A percentile compares a stretch with the other conserved stretches of the same genome.
phyloP scores from a whole-genome alignment of 53 echinoderm and acorn worm genomes.

The Echinarachnius parma region DNA sequence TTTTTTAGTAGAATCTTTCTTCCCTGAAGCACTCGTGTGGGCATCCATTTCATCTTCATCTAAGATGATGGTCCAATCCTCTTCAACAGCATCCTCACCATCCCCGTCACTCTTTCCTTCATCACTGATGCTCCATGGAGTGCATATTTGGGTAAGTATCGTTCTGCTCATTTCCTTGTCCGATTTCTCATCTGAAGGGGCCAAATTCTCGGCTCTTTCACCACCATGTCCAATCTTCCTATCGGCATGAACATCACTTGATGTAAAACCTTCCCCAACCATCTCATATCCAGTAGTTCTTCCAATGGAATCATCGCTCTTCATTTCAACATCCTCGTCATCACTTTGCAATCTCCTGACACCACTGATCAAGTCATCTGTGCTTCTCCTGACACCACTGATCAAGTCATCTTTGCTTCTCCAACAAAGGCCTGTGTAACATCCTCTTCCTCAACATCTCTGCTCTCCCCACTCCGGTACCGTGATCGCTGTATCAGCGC shows the following conservation, averaged over 20 bases:
- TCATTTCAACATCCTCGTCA: background rate
- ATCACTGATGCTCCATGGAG: constrained; percentile 3
- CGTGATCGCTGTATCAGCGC: constrained; percentile 1
- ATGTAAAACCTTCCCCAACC: background rate
- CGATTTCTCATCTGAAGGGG: constrained; percentile 14
- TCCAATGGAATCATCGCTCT: too few relatives aligned
- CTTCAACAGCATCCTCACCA: background rate
- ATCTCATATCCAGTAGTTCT: background rate
- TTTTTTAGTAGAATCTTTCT: too few relatives aligned
- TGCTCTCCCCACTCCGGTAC: background rate
- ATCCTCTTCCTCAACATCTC: too few relatives aligned
- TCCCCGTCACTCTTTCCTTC: background rate
- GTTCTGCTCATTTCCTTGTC: background rate
- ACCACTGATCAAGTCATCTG: background rate
- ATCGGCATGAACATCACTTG: background rate
- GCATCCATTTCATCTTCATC: constrained; percentile 1
- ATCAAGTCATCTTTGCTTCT: too few relatives aligned
- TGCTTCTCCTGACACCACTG: background rate
- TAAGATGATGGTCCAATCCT: constrained; percentile 18
- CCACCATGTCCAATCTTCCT: background rate
- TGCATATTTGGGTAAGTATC: constrained; percentile 6
- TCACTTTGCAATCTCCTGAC: background rate
- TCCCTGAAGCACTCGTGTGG: background rate
- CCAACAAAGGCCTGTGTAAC: too few relatives aligned
- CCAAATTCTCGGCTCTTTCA: too few relatives aligned